phyloP scores from a whole-genome alignment of 2,797 vertebrate species.

The Schizopygopsis malacanthus region DNA sequence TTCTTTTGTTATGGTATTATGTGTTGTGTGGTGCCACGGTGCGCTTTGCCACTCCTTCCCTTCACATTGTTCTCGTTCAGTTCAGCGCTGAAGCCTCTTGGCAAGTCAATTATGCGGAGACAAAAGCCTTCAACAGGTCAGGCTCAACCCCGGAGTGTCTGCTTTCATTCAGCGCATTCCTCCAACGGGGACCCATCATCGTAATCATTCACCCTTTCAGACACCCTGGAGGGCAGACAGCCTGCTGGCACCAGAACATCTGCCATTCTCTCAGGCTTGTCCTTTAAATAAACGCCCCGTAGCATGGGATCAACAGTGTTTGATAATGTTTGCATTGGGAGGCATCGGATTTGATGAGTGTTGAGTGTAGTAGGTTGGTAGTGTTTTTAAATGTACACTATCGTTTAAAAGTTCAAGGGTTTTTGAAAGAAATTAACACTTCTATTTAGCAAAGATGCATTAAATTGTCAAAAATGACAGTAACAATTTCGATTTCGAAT shows the following conservation, averaged over 20 bases:
- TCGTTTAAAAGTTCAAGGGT: not conserved
- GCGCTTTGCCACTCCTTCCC: conserved; percentile 18
- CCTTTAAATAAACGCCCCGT: conserved; percentile 28
- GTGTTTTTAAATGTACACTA: not conserved
- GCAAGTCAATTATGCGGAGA: conserved; percentile 50
- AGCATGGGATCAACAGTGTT: not conserved
- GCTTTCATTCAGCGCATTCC: conserved; percentile 54
- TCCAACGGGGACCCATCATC: conserved; percentile 56
- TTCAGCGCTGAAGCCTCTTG: conserved; percentile 36
- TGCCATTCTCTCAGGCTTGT: conserved; percentile 29
- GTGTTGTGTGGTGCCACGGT: conserved; percentile 22
- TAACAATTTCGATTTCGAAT: not conserved
- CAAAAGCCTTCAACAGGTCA: conserved; percentile 54
- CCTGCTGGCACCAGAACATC: conserved; percentile 52
- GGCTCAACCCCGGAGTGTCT: conserved; percentile 35
- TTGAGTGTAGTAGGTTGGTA: not conserved
- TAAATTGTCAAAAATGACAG: not conserved
- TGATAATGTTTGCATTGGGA: not conserved
- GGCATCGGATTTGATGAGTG: not conserved
- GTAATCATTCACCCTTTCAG: conserved; percentile 51
- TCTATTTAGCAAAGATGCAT: not conserved
- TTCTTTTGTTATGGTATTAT: conserved; percentile 2
- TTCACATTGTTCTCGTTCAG: conserved; percentile 49
- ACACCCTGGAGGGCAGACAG: conserved; percentile 39
- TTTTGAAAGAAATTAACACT: not conserved